phyloP scores from a whole-genome alignment of 2,888 invertebrate genomes.

The Yponomeuta plumbellus region DNA sequence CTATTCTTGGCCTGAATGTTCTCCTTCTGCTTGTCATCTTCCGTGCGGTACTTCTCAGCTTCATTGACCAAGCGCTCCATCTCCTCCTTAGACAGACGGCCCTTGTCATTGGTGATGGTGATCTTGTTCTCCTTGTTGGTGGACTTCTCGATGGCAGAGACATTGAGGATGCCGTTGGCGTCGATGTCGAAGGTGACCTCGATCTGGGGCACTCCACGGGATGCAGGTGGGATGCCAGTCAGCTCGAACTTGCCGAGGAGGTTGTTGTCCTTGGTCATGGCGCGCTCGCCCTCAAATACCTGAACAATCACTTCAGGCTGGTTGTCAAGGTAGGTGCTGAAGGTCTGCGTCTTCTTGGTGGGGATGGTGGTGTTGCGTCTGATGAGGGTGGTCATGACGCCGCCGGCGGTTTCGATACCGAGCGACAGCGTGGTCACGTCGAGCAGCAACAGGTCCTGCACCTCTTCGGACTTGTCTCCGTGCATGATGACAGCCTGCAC shows the following conservation, averaged over 20 bases:
- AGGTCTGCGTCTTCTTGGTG: slow-evolving; percentile 96
- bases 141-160: slow-evolving; percentile 94
- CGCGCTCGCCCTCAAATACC: slow-evolving; percentile 95
- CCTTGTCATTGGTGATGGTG: slow-evolving; percentile 95
- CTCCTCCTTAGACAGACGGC: slow-evolving; percentile 93
- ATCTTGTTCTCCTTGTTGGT: slow-evolving; percentile 95
- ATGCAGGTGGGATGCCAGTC: slow-evolving; percentile 96
- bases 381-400: slow-evolving; percentile 96
- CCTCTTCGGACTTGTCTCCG: slow-evolving; percentile 90
- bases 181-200: slow-evolving; percentile 93
- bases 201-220: slow-evolving; percentile 91
- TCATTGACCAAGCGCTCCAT: slow-evolving; percentile 96
- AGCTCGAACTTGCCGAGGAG: slow-evolving; percentile 97
- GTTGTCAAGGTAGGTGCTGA: slow-evolving; percentile 98
- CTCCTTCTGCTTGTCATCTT: slow-evolving; percentile 88
- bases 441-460: slow-evolving; percentile 93
- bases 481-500: slow-evolving; percentile 97
- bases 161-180: slow-evolving; percentile 97
- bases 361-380: slow-evolving; percentile 98
- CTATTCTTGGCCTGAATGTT: slow-evolving; percentile 91
- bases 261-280: slow-evolving; percentile 97
- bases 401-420: slow-evolving; percentile 88
- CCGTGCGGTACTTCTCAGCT: slow-evolving; percentile 92
- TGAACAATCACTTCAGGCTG: slow-evolving; percentile 96
- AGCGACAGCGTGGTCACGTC: slow-evolving; percentile 94